A percentile compares a stretch with the other conserved stretches of the same genome.
Conservation (phyloP, 1,140 invertebrate species). For the Leptinotarsa lineolata region DNA sequence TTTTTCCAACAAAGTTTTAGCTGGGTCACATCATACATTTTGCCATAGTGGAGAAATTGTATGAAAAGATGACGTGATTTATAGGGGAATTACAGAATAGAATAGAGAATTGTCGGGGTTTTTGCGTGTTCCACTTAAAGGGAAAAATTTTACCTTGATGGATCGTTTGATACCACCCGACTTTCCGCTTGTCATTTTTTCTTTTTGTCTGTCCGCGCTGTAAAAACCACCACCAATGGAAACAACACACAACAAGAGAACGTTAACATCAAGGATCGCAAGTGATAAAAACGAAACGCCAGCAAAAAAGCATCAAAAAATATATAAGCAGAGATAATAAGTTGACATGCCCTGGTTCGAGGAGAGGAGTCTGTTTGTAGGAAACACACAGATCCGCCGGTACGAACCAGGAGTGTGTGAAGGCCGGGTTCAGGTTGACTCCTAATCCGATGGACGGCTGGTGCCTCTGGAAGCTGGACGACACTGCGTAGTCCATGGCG, state of each 20-base stretch:
- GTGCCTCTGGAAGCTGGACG: constrained; percentile 72
- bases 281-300: background rate
- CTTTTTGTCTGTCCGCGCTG: background rate
- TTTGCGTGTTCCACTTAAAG: too few relatives aligned
- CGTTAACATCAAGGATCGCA: background rate
- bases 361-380: constrained; percentile 81
- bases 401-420: constrained; percentile 91
- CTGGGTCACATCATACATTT: too few relatives aligned
- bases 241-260: background rate
- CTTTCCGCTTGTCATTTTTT: too few relatives aligned
- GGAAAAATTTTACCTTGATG: too few relatives aligned
- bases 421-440: constrained; percentile 67
- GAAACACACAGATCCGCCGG: constrained; percentile 86
- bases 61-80: too few relatives aligned
- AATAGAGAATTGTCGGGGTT: too few relatives aligned
- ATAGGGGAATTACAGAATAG: too few relatives aligned
- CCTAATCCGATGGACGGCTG: constrained; percentile 68
- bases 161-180: too few relatives aligned
- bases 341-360: constrained; percentile 88
- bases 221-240: background rate
- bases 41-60: too few relatives aligned
- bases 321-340: constrained; percentile 49
- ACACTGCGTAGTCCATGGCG: constrained; percentile 84
- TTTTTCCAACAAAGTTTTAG: too few relatives aligned
- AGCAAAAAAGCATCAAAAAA: constrained; percentile 30